These are phyloP conservation scores for Nesidiocoris tenuis DNA, from an alignment of 2,888 invertebrate genomes.

Conservation along the genomic window DNA sequence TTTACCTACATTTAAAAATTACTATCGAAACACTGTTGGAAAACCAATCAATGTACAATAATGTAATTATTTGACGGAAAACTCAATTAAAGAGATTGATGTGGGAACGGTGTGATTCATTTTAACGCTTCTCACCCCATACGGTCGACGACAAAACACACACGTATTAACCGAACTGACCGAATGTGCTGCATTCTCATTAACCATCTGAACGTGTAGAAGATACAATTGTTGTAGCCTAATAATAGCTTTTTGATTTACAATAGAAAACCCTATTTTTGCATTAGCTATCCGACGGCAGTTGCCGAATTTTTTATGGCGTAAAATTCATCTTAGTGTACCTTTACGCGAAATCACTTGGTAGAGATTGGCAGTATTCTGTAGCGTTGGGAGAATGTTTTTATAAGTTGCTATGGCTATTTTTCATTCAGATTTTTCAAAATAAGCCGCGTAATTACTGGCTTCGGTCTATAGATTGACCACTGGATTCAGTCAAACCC, in stretches of 20 bases:
- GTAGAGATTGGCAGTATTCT: too few relatives aligned
- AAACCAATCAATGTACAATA: slow-evolving; percentile 46
- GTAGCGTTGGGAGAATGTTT: too few relatives aligned
- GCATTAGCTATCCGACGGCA: too few relatives aligned
- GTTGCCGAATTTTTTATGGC: too few relatives aligned
- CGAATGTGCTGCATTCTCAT: slow-evolving; percentile 24
- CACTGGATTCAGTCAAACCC: too few relatives aligned
- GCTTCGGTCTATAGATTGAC: too few relatives aligned
- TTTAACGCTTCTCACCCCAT: slow-evolving; percentile 36
- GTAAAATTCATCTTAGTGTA: too few relatives aligned
- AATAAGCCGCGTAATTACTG: too few relatives aligned
- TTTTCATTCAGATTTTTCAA: too few relatives aligned
- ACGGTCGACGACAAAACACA: slow-evolving; percentile 37
- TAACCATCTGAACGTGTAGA: slow-evolving; percentile 2
- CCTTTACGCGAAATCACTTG: too few relatives aligned
- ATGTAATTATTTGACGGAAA: slow-evolving; percentile 45
- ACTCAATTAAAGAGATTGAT: slow-evolving; percentile 45
- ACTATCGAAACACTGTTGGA: slow-evolving; percentile 28
- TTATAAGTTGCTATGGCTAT: too few relatives aligned
- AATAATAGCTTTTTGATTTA: neutral
- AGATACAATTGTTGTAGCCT: neutral
- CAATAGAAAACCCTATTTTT: too few relatives aligned
- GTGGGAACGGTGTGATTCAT: slow-evolving; percentile 45
- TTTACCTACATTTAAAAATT: slow-evolving; percentile 26
- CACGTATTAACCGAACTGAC: slow-evolving; percentile 31